phyloP scores from a whole-genome alignment of 37 sponge, comb jelly and placozoan species.

The Tethya wilhelma region DNA sequence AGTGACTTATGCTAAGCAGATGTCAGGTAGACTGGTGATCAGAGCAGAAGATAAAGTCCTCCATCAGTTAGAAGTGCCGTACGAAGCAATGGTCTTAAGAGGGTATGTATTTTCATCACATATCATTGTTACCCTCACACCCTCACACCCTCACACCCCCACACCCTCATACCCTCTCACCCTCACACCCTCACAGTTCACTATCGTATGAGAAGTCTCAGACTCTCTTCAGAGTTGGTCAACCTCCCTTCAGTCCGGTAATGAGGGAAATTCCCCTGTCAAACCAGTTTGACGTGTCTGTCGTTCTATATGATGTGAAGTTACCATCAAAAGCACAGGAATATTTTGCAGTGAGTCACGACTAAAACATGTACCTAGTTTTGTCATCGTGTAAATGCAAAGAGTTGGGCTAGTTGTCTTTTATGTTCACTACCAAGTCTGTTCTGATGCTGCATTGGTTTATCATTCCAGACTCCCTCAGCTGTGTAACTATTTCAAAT shows the following conservation, averaged over 20 bases:
- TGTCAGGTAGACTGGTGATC: constrained; percentile 36
- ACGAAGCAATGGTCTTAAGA: constrained; percentile 50
- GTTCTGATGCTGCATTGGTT: too few species aligned
- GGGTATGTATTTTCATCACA: constrained; percentile 47
- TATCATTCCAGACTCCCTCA: too few species aligned
- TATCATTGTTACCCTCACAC: neutral
- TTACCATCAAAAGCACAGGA: constrained; percentile 66
- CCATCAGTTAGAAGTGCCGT: constrained; percentile 61
- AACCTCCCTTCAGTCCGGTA: constrained; percentile 74
- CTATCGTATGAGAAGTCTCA: constrained; percentile 49
- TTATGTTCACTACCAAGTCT: too few species aligned
- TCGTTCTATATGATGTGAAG: constrained; percentile 64
- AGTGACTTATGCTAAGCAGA: constrained; percentile 2
- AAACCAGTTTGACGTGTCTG: constrained; percentile 58
- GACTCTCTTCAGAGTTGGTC: constrained; percentile 59
- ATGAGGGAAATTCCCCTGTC: constrained; percentile 54
- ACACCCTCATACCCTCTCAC: too few species aligned
- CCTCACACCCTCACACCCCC: too few species aligned
- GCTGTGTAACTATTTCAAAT: neutral
- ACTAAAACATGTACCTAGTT: neutral
- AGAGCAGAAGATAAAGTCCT: constrained; percentile 13
- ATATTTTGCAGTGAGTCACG: constrained; percentile 56
- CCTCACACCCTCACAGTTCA: constrained; percentile 34
- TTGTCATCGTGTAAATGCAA: too few species aligned
- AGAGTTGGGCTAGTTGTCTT: too few species aligned